These are phyloP conservation scores for Sardinella longiceps DNA, from an alignment of 2,797 vertebrate genomes.

Conservation along the genomic window DNA sequence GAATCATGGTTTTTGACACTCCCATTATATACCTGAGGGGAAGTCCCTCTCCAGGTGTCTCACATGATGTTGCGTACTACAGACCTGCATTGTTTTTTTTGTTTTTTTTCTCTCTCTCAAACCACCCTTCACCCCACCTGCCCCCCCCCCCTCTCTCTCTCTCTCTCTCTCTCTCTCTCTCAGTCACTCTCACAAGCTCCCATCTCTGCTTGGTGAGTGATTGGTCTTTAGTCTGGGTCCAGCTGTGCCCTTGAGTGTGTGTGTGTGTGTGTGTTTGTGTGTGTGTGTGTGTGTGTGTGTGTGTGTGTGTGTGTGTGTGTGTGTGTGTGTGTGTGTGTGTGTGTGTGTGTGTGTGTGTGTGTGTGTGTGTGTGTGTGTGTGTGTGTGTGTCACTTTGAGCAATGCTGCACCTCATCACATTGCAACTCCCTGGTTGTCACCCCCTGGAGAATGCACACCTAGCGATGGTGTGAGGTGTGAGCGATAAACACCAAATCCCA, in stretches of 20 bases:
- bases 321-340: too few species aligned
- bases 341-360: constrained; percentile 34
- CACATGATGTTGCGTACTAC: neutral
- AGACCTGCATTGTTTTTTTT: neutral
- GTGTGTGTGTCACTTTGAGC: constrained; percentile 23
- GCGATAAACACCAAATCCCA: neutral
- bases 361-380: too few species aligned
- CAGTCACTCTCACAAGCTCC: constrained; percentile 4
- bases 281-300: constrained; percentile 32
- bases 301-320: too few species aligned
- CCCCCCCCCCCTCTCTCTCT: neutral
- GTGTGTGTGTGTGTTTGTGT: constrained; percentile 19
- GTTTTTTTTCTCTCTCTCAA: neutral
- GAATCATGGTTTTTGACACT: neutral
- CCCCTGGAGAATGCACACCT: neutral
- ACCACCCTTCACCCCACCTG: too few species aligned
- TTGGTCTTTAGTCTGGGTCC: constrained; percentile 57
- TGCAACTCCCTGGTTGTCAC: neutral
- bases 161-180: neutral
- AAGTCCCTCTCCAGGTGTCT: neutral
- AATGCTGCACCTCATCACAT: constrained; percentile 33
- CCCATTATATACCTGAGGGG: neutral
- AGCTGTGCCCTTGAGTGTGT: constrained; percentile 61
- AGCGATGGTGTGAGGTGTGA: neutral
- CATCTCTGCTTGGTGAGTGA: constrained; percentile 58